Conservation (phyloP, 2,888 invertebrate species). For the Drosophila acutilabella region DNA sequence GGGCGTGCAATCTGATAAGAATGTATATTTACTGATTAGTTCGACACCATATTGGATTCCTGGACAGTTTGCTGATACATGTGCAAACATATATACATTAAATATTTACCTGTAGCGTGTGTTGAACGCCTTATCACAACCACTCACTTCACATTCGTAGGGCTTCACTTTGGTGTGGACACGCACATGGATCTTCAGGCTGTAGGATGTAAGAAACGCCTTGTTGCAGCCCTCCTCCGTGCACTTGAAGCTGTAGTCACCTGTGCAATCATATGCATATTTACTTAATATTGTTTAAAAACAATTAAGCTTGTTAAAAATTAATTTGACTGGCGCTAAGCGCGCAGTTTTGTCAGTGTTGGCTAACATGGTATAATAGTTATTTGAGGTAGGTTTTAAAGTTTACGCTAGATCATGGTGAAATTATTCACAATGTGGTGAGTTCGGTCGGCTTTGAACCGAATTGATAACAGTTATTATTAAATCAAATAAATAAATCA, state of each 20-base stretch:
- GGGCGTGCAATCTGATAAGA: slow-evolving; percentile 90
- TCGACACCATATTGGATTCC: slow-evolving; percentile 10
- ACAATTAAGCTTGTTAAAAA: not conserved
- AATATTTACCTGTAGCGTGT: slow-evolving; percentile 92
- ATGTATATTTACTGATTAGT: slow-evolving; percentile 30
- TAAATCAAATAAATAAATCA: too few relatives aligned
- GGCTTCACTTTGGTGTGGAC: slow-evolving; percentile 97
- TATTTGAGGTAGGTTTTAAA: not conserved
- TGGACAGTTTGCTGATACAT: slow-evolving; percentile 7
- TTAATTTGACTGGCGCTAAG: too few relatives aligned
- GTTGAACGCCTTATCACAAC: slow-evolving; percentile 97
- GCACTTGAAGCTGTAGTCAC: slow-evolving; percentile 97
- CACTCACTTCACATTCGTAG: slow-evolving; percentile 92
- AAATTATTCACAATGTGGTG: not conserved
- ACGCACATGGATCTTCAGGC: slow-evolving; percentile 96
- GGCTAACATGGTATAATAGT: slow-evolving; percentile 1
- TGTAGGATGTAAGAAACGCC: slow-evolving; percentile 97
- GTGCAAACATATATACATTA: too few relatives aligned
- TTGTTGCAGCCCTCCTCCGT: slow-evolving; percentile 94
- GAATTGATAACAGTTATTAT: too few relatives aligned
- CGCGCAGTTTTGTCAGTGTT: slow-evolving; percentile 26
- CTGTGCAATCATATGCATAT: slow-evolving; percentile 85
- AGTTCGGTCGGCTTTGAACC: too few relatives aligned
- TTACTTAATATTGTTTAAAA: not conserved
- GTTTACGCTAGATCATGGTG: not conserved